Conservation (phyloP, 2,797 vertebrate species). For the Intellagama lesueurii region DNA sequence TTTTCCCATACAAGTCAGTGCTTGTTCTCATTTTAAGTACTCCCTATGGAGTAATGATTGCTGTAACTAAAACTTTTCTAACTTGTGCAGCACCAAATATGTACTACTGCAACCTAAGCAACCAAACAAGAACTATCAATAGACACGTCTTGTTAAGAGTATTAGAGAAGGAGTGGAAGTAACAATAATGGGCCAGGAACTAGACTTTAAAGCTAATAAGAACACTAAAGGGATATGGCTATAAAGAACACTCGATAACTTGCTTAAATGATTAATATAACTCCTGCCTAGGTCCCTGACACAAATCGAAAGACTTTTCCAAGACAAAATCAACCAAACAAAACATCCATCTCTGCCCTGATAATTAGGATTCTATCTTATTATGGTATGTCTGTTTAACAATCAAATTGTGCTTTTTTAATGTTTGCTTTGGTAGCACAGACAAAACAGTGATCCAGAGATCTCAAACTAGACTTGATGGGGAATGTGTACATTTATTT, state of each 20-base stretch:
- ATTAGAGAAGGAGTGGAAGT: background rate
- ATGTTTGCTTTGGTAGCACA: too few relatives aligned
- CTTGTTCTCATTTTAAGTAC: background rate
- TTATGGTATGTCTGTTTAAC: background rate
- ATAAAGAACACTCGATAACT: background rate
- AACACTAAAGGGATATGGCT: background rate
- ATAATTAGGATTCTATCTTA: background rate
- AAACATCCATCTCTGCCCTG: background rate
- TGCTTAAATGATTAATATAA: background rate
- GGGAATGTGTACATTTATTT: too few relatives aligned
- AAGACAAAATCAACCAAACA: background rate
- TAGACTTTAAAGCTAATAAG: conserved; percentile 4
- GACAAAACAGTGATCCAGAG: too few relatives aligned
- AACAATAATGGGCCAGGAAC: background rate
- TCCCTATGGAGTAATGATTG: background rate
- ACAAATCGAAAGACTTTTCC: background rate
- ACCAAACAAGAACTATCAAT: background rate
- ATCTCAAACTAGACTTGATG: too few relatives aligned
- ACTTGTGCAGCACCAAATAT: background rate
- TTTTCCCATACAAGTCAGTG: background rate
- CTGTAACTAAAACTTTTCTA: background rate
- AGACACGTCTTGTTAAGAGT: background rate
- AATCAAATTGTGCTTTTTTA: too few relatives aligned
- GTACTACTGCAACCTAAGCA: background rate
- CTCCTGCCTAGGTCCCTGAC: background rate